Conservation (phyloP, 2,888 invertebrate genomes). For the Lasioglossum marginatum region DNA sequence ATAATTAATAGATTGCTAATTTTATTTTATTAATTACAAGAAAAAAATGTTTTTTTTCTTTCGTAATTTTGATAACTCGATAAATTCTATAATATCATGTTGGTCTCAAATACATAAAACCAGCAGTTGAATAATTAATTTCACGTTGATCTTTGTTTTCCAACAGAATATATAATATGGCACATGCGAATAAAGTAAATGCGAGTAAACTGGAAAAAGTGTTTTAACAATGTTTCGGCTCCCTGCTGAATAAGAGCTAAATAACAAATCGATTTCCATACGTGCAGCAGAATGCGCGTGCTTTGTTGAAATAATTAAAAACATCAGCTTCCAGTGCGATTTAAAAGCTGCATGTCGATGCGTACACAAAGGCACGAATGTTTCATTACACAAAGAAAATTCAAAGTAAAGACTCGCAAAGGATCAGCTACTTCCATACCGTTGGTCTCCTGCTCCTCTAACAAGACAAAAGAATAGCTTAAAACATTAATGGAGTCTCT, state of each 20-base stretch:
- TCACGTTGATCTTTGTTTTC: background rate
- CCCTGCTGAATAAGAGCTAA: background rate
- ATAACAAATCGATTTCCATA: background rate
- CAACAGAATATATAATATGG: background rate
- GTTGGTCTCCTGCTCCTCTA: background rate
- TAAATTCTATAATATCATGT: background rate
- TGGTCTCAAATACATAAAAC: background rate
- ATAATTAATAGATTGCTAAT: too few species aligned
- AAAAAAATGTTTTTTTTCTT: too few species aligned
- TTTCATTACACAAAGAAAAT: conserved; percentile 1
- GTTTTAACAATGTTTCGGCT: background rate
- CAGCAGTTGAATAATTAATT: background rate
- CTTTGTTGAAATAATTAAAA: background rate
- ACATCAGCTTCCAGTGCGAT: background rate
- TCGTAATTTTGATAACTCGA: too few species aligned
- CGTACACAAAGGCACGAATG: background rate
- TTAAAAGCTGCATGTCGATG: background rate
- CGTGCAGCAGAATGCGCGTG: background rate
- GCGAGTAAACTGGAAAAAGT: too few species aligned
- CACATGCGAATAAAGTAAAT: background rate
- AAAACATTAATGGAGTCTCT: conserved; percentile 15
- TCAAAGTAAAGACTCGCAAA: background rate
- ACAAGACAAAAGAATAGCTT: conserved; percentile 13
- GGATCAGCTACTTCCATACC: background rate
- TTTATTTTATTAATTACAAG: too few species aligned